Conservation (phyloP, 1,140 invertebrate species). For the Drosophila athabasca region DNA sequence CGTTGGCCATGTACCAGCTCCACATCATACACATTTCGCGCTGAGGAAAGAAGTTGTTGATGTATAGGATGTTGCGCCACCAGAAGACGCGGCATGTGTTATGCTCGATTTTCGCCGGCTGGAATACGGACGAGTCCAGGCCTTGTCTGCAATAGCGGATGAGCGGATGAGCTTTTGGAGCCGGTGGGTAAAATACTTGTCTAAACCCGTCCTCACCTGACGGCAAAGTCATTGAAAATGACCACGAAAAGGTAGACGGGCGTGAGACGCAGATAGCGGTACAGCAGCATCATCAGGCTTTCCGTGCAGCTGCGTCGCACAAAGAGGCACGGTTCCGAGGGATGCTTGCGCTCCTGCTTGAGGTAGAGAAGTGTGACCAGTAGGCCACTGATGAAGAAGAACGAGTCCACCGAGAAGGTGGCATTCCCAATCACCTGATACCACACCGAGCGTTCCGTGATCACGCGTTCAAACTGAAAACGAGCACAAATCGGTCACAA, state of each 20-base stretch:
- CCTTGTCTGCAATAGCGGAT: slow-evolving; percentile 57
- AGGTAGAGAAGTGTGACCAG: slow-evolving; percentile 90
- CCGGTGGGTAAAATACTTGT: neutral
- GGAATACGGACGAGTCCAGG: slow-evolving; percentile 89
- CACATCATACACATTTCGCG: slow-evolving; percentile 94
- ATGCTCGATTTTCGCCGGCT: slow-evolving; percentile 88
- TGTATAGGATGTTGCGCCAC: slow-evolving; percentile 93
- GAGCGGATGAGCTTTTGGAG: neutral
- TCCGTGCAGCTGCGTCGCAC: slow-evolving; percentile 83
- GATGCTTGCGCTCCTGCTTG: slow-evolving; percentile 84
- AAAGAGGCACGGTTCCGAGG: slow-evolving; percentile 59
- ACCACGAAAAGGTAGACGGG: slow-evolving; percentile 92
- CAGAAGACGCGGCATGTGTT: slow-evolving; percentile 91
- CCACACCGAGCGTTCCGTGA: slow-evolving; percentile 91
- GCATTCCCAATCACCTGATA: slow-evolving; percentile 95
- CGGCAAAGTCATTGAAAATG: slow-evolving; percentile 88
- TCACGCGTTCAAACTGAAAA: slow-evolving; percentile 87
- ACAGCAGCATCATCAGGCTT: slow-evolving; percentile 86
- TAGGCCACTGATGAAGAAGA: slow-evolving; percentile 94
- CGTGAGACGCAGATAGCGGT: slow-evolving; percentile 90
- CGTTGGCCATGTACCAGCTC: slow-evolving; percentile 96
- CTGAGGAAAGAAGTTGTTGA: slow-evolving; percentile 91
- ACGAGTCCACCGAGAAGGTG: slow-evolving; percentile 95
- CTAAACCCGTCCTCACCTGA: slow-evolving; percentile 85
- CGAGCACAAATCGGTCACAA: neutral